Evolutionary conservation across 1,140 invertebrate species (phyloP).

Genomic region (Leptopilina boulardi): DNA sequence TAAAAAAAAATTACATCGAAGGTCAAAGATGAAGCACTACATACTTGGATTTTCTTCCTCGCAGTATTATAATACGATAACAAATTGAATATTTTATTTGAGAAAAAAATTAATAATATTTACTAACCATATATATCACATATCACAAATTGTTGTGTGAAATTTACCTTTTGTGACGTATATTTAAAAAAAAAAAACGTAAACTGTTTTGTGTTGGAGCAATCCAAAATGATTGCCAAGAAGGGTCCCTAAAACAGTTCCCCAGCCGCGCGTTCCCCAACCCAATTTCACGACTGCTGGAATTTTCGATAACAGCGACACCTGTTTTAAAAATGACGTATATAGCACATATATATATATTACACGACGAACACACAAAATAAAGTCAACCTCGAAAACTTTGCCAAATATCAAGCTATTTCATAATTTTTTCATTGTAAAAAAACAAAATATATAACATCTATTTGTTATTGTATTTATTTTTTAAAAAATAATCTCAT

Average conservation of each 20-base stretch:
- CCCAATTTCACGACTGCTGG: slow-evolving; percentile 31
- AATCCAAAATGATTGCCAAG: slow-evolving; percentile 46
- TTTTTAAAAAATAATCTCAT: background rate
- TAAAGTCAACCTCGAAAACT: background rate
- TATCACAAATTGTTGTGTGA: slow-evolving; percentile 19
- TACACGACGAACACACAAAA: slow-evolving; percentile 36
- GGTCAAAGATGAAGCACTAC: slow-evolving; percentile 1
- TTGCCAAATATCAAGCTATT: background rate
- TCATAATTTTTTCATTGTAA: slow-evolving; percentile 2
- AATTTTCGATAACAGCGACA: slow-evolving; percentile 41
- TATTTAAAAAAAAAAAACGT: slow-evolving; percentile 41
- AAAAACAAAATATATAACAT: background rate
- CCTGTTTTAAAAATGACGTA: slow-evolving; percentile 35
- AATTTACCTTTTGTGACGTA: slow-evolving; percentile 37
- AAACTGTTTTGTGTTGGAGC: slow-evolving; percentile 32
- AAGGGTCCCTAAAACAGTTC: slow-evolving; percentile 29
- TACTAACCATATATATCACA: background rate
- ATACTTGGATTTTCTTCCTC: background rate
- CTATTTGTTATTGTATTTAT: background rate
- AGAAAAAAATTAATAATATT: background rate
- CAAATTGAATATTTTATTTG: background rate
- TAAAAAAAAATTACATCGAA: background rate
- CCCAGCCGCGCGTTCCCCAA: slow-evolving; percentile 44
- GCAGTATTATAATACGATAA: background rate
- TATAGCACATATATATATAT: slow-evolving; percentile 34